phyloP scores from a whole-genome alignment of 2,888 invertebrate genomes.

The Andrena bicolor region DNA sequence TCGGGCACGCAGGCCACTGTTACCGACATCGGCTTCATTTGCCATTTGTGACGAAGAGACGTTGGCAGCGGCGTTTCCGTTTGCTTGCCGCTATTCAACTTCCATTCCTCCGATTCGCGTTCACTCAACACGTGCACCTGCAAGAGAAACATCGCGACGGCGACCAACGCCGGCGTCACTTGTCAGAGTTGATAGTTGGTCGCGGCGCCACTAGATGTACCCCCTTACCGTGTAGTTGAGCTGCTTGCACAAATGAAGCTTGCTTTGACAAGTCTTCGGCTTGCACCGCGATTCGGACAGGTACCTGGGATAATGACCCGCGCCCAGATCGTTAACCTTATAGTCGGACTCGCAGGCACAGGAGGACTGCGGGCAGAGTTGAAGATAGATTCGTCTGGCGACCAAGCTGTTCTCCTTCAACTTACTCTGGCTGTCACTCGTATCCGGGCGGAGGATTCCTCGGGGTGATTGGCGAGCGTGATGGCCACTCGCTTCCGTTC shows the following conservation, averaged over 20 bases:
- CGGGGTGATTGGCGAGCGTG: neutral
- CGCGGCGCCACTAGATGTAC: no score
- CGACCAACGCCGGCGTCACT: no score
- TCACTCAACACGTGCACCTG: slow-evolving; percentile 74
- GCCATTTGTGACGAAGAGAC: slow-evolving; percentile 75
- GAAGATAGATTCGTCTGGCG: neutral
- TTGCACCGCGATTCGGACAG: slow-evolving; percentile 72
- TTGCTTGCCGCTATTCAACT: slow-evolving; percentile 25
- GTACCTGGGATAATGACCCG: slow-evolving; percentile 76
- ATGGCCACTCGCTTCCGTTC: neutral
- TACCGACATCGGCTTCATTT: slow-evolving; percentile 71
- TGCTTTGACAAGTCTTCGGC: slow-evolving; percentile 66
- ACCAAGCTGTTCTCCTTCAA: neutral
- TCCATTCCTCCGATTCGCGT: slow-evolving; percentile 59
- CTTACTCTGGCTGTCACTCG: no score
- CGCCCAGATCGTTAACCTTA: slow-evolving; percentile 73
- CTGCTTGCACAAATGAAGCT: slow-evolving; percentile 72
- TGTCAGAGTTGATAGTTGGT: no score
- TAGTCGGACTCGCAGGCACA: slow-evolving; percentile 75
- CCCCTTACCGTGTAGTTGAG: slow-evolving; percentile 69
- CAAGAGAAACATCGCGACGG: neutral
- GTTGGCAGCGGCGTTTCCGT: slow-evolving; percentile 72
- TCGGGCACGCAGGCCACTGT: slow-evolving; percentile 74
- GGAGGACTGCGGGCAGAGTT: slow-evolving; percentile 50
- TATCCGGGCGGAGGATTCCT: neutral